Base-by-base conservation (phyloP, 2,797 vertebrate species). In the Premnoplex brunnescens region DNA sequence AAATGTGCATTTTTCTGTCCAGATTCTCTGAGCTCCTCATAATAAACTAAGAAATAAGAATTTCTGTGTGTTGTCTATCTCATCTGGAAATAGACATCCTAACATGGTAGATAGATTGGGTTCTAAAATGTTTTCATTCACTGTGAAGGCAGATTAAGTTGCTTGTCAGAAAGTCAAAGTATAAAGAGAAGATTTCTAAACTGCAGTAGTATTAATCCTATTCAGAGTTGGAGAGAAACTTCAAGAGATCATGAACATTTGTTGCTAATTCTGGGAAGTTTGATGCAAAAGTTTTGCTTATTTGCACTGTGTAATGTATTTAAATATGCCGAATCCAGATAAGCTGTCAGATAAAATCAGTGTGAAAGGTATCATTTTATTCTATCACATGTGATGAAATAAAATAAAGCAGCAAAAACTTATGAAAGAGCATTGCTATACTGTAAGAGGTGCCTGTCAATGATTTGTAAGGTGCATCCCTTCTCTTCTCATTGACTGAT, bases 321-420 rank as follows among this genome's bases (percentile, higher is more conserved):
- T 77, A 77, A 84, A 52, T 21, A 36, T 55, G 51, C 13, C 83
- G 75, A 94, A 91, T 91, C 91, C 85, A 86, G 23, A 55, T 60
- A 76, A 91, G 5, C 4, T 75, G 34, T 66, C 78, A 14, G 36
- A 43, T 84, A 89, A 58, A 91, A 93, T 67, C 48, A 63, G 4
- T 27, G 16, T 37, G 66, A 76, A 94, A 95, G 32, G 27, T 84
- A 91, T 83, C 14, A 87, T 79, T 87, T 89, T 68, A 81, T 92
- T 66, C 52, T 56, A 73, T 76, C 83, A 75, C 34, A n/a, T 5
- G 1, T 26, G 64, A 88, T 48, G 20, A 32, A 81, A 69, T n/a
- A 37, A 85, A 86, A 89, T 14, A 78, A 85, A 84, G 81, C 48
- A 21, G 18, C 36, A 94, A 85, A 59, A 88, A 59, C 6, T 54